Conservation (phyloP, 2,888 invertebrate species). For the Tenthredo amoena region DNA sequence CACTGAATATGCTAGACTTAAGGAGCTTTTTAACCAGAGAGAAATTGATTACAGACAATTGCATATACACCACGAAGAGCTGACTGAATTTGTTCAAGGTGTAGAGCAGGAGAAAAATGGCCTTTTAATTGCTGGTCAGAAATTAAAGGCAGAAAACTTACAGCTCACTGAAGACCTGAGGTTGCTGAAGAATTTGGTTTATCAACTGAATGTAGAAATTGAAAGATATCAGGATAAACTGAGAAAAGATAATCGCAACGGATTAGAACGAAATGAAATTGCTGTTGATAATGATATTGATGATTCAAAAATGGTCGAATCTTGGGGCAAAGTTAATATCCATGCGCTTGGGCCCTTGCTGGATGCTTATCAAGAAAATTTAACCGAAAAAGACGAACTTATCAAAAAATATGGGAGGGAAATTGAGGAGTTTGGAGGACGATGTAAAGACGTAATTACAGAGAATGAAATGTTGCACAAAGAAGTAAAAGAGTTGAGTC, state of each 20-base stretch:
- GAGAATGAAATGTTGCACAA: constrained; percentile 85
- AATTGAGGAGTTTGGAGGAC: constrained; percentile 86
- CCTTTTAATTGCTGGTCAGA: constrained; percentile 66
- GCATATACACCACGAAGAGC: constrained; percentile 65
- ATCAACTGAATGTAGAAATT: constrained; percentile 88
- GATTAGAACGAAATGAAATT: constrained; percentile 54
- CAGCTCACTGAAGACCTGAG: constrained; percentile 84
- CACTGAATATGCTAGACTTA: constrained; percentile 62
- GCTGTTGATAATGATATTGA: constrained; percentile 67
- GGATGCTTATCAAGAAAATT: constrained; percentile 89
- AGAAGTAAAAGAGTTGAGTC: constrained; percentile 79
- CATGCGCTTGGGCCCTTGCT: constrained; percentile 87
- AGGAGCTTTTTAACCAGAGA: constrained; percentile 60
- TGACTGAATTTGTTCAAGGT: constrained; percentile 60
- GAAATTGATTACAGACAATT: constrained; percentile 66
- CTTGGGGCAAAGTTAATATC: constrained; percentile 81
- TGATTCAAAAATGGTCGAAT: constrained; percentile 77
- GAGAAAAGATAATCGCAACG: constrained; percentile 71
- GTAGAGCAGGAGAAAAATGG: constrained; percentile 65
- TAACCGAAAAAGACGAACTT: constrained; percentile 87
- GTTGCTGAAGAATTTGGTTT: constrained; percentile 88
- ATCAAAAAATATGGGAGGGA: constrained; percentile 86
- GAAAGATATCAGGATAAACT: constrained; percentile 88
- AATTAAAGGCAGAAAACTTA: constrained; percentile 80
- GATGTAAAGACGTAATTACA: constrained; percentile 84